phyloP scores from a whole-genome alignment of 2,113 vertebrate species.

The Tupaia chinensis region DNA sequence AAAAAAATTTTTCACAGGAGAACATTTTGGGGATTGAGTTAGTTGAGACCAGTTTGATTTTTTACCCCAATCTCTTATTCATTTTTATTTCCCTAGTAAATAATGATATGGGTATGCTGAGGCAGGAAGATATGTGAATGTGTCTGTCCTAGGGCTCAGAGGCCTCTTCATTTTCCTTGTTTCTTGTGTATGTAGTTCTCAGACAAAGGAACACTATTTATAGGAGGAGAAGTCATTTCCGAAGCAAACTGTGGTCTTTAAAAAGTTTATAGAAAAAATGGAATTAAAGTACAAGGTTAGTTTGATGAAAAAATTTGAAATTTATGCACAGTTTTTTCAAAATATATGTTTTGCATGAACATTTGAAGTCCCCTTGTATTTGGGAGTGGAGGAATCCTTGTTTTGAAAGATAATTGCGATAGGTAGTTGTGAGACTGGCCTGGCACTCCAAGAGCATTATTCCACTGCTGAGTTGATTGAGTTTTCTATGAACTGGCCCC shows the following conservation, averaged over 20 bases:
- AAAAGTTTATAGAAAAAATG: too few relatives aligned
- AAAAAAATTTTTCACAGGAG: too few relatives aligned
- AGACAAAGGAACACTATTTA: not conserved
- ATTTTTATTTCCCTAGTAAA: not conserved
- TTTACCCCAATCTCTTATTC: not conserved
- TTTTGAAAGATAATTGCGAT: not conserved
- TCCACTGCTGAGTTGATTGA: not conserved
- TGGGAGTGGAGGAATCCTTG: not conserved
- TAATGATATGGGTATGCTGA: not conserved
- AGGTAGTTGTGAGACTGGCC: not conserved
- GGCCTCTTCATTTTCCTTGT: not conserved
- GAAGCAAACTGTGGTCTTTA: not conserved
- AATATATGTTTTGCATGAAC: too few relatives aligned
- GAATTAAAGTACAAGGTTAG: too few relatives aligned
- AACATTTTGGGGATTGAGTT: too few relatives aligned
- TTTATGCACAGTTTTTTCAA: too few relatives aligned
- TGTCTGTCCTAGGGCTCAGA: not conserved
- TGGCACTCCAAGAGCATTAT: not conserved
- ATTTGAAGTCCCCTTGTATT: too few relatives aligned
- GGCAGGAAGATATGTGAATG: not conserved
- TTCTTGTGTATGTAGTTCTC: not conserved
- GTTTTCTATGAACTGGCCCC: not conserved
- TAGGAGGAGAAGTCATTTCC: not conserved
- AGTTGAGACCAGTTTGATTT: too few relatives aligned
- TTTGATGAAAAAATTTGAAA: too few relatives aligned